A percentile compares a stretch with the other conserved stretches of the same genome.
Evolutionary conservation across 2,888 invertebrate species (phyloP).

Genomic region (Sialis fuliginosa): DNA sequence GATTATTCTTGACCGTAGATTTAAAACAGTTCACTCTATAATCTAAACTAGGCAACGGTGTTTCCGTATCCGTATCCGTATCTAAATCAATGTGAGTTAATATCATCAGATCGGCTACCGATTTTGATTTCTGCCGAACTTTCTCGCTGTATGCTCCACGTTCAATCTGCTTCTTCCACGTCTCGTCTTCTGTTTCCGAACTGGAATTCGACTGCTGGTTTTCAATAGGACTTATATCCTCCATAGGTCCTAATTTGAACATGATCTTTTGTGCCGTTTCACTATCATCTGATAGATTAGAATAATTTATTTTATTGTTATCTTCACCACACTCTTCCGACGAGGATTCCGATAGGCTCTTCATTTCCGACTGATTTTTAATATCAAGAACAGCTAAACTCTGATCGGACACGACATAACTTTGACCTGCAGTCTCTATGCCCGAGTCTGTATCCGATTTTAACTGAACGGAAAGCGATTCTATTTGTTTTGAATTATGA

Average conservation of each 20-base stretch:
- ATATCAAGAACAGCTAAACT: background rate
- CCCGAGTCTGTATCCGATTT: background rate
- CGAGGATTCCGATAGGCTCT: slow-evolving; percentile 9
- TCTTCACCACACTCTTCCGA: slow-evolving; percentile 24
- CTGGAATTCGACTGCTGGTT: slow-evolving; percentile 26
- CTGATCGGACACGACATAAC: slow-evolving; percentile 7
- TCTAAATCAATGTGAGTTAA: slow-evolving; percentile 41
- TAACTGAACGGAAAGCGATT: background rate
- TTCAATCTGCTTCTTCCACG: slow-evolving; percentile 39
- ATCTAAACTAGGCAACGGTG: slow-evolving; percentile 24
- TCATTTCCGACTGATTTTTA: background rate
- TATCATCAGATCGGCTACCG: slow-evolving; percentile 47
- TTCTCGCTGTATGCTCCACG: slow-evolving; percentile 39
- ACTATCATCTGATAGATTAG: background rate
- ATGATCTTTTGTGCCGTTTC: background rate
- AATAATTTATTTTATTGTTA: slow-evolving; percentile 5
- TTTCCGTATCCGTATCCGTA: slow-evolving; percentile 39
- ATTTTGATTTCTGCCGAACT: slow-evolving; percentile 44
- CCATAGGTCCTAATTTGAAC: slow-evolving; percentile 9
- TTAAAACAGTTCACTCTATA: slow-evolving; percentile 23
- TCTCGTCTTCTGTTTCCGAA: slow-evolving; percentile 45
- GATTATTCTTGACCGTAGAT: slow-evolving; percentile 19
- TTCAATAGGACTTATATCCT: slow-evolving; percentile 16
- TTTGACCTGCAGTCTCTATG: background rate
- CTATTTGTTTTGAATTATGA: slow-evolving; percentile 3